A percentile compares a stretch with the other conserved stretches of the same genome.
Conservation (phyloP, 2,888 invertebrate species). For the Drosophila phalerata region DNA sequence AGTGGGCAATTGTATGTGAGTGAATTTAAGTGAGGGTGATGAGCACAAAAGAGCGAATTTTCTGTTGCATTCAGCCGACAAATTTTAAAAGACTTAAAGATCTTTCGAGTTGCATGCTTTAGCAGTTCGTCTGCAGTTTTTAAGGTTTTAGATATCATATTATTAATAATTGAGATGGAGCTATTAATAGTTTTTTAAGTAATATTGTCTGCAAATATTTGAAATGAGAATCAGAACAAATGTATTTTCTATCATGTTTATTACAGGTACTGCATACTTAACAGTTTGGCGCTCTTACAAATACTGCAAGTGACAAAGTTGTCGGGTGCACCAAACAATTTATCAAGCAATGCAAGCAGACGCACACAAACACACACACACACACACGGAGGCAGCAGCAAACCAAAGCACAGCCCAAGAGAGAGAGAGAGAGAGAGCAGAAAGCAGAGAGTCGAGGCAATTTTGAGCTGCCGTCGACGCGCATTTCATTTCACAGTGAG, state of each 20-base stretch:
- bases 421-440: too few relatives aligned
- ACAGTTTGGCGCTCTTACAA: neutral
- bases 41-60: slow-evolving; percentile 5
- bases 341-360: neutral
- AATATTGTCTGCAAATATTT: neutral
- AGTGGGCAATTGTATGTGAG: neutral
- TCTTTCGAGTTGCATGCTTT: neutral
- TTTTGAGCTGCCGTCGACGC: slow-evolving; percentile 36
- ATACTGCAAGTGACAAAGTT: slow-evolving; percentile 13
- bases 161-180: too few relatives aligned
- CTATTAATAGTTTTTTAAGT: too few relatives aligned
- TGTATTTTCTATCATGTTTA: too few relatives aligned
- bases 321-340: slow-evolving; percentile 41
- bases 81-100: neutral
- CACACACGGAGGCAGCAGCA: neutral
- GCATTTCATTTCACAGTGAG: slow-evolving; percentile 53
- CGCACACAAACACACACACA: neutral
- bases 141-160: neutral
- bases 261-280: neutral
- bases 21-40: slow-evolving; percentile 9
- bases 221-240: neutral
- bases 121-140: neutral
- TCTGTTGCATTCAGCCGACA: slow-evolving; percentile 26
- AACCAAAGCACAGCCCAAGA: slow-evolving; percentile 38
- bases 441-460: slow-evolving; percentile 16